Base-by-base conservation (phyloP, 2,797 vertebrate genomes). In the Buceros bicornis region DNA sequence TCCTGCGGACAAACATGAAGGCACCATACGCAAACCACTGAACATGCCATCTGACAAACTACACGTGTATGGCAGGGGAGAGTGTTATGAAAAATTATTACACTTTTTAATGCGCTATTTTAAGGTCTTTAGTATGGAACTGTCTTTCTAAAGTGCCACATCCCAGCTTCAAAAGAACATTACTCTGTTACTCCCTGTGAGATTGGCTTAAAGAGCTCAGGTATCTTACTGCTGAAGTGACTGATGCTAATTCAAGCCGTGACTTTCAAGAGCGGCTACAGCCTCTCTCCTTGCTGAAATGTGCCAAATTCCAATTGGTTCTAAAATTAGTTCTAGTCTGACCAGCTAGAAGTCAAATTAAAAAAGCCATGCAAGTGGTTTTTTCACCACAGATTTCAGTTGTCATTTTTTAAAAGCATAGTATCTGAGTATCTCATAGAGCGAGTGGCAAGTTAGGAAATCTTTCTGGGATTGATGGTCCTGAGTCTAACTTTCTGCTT, bases 21-120 rank as follows among this genome's bases (percentile, higher is more conserved):
- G 37, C 12, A 65, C 5, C 37, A 62, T 77, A 57, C 50, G 57
- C 21, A 77, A 76, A 51, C 22, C 25, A 83, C 19, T 2, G 2
- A 61, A 45, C 20, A 28, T 81, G 71, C 48, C 57, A 42, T 4
- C 19, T 28, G 47, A 37, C 43, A 81, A 91, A 61, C 58, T 37
- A 47, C 1, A 1, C 0, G 4, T 35, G 10, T 43, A 4, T 26
- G 51, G 24, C 12, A 33, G 22, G 5, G 12, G 13, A 60, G 31
- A 13, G 28, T 43, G n/a, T 20, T 54, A 78, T 53, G 35, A 74
- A 33, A n/a, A 40, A 50, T 42, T 40, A 31, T 31, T 72, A n/a
- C 7, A 43, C 8, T 81, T 58, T 29, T 21, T 48, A 81, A 18
- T 14, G n/a, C 48, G 29, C 13, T 84, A 1, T n/a, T 76, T 76